Conservation (phyloP, 2,888 invertebrate genomes). For the Lycaena phlaeas region DNA sequence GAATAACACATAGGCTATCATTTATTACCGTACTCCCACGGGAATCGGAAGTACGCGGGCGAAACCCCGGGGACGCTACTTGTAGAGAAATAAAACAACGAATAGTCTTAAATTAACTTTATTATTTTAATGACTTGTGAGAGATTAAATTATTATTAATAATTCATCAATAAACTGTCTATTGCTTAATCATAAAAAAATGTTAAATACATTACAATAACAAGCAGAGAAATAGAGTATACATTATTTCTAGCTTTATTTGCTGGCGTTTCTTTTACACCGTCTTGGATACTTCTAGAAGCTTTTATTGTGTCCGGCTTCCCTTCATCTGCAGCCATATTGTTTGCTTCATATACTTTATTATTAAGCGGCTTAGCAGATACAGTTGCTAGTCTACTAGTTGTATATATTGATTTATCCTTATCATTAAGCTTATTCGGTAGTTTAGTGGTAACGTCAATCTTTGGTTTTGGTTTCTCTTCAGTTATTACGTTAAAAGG, state of each 20-base stretch:
- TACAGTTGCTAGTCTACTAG: conserved; percentile 51
- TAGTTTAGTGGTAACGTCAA: conserved; percentile 17
- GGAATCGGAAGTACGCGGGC: too few relatives aligned
- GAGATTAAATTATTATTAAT: conserved; percentile 24
- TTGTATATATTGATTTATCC: conserved; percentile 35
- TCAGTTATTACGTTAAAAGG: neutral
- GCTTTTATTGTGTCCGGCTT: conserved; percentile 49
- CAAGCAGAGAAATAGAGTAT: conserved; percentile 26
- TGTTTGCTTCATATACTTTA: conserved; percentile 32
- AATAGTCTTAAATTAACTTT: conserved; percentile 37
- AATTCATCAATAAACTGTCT: conserved; percentile 14
- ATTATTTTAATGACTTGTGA: conserved; percentile 61
- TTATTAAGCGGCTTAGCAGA: conserved; percentile 54
- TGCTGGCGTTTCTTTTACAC: conserved; percentile 19
- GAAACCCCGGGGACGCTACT: too few relatives aligned
- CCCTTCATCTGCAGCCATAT: conserved; percentile 59
- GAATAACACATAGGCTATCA: too few relatives aligned
- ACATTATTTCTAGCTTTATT: conserved; percentile 29
- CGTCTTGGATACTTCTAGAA: conserved; percentile 41
- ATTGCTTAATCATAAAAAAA: conserved; percentile 20
- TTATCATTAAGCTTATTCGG: conserved; percentile 14
- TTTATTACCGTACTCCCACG: too few relatives aligned
- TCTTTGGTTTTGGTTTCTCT: conserved; percentile 11
- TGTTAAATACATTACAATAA: conserved; percentile 30
- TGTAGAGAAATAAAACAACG: conserved; percentile 19